Evolutionary conservation across 2,888 invertebrate genomes (phyloP).

Genomic region (Epinotia ramella): DNA sequence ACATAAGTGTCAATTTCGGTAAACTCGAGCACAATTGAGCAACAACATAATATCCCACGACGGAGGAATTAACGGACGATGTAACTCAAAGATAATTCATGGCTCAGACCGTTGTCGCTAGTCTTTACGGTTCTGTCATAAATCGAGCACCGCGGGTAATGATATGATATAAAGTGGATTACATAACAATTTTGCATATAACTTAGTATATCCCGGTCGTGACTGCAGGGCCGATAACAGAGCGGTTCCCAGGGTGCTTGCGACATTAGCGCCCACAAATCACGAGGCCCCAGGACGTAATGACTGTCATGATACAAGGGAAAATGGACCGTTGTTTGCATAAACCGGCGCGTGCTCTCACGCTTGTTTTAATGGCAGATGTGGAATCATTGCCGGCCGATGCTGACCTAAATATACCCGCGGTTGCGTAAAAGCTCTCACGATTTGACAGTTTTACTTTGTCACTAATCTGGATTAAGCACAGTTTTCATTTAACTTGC

Average conservation of each 20-base stretch:
- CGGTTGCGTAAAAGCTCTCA: slow-evolving; percentile 56
- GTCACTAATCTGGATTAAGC: slow-evolving; percentile 41
- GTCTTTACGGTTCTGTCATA: slow-evolving; percentile 61
- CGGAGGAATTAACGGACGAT: slow-evolving; percentile 51
- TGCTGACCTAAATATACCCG: slow-evolving; percentile 62
- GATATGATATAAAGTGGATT: slow-evolving; percentile 69
- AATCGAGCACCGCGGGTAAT: slow-evolving; percentile 66
- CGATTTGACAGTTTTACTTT: slow-evolving; percentile 58
- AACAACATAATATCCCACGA: slow-evolving; percentile 49
- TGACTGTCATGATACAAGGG: slow-evolving; percentile 70
- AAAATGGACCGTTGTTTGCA: slow-evolving; percentile 73
- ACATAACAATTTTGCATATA: slow-evolving; percentile 63
- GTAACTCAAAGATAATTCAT: slow-evolving; percentile 53
- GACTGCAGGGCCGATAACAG: slow-evolving; percentile 67
- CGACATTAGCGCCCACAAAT: slow-evolving; percentile 61
- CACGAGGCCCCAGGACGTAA: slow-evolving; percentile 62
- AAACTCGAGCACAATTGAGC: slow-evolving; percentile 31
- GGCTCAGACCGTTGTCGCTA: slow-evolving; percentile 51
- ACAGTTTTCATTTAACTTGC: slow-evolving; percentile 35
- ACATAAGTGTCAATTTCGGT: slow-evolving; percentile 7
- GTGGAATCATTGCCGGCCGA: slow-evolving; percentile 54
- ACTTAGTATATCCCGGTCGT: slow-evolving; percentile 70
- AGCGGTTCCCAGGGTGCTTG: slow-evolving; percentile 70
- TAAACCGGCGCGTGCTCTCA: slow-evolving; percentile 70
- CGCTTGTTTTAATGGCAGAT: slow-evolving; percentile 70